Evolutionary conservation across 2,113 vertebrate species (phyloP).

Genomic region (Seriola aureovittata): DNA sequence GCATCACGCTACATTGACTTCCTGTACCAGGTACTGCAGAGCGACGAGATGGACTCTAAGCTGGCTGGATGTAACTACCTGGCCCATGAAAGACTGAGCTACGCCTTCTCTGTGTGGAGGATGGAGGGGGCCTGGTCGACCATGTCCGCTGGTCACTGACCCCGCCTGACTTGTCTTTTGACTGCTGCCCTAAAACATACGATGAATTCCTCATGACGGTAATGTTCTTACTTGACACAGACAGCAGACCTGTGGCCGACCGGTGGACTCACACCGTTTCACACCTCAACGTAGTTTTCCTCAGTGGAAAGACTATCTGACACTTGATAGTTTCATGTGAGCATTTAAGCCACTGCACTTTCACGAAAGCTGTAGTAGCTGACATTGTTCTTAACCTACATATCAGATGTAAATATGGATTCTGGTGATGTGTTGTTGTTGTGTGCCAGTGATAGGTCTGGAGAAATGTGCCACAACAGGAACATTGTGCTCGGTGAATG

Average conservation of each 20-base stretch:
- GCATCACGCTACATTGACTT: conserved; percentile 94
- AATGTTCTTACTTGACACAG: conserved; percentile 7
- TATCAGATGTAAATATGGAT: conserved; percentile 19
- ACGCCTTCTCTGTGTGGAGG: conserved; percentile 94
- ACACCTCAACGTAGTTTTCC: not conserved
- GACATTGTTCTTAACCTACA: conserved; percentile 4
- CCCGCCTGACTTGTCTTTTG: not conserved
- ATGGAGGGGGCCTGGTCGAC: conserved; percentile 94
- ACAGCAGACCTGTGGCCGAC: not conserved
- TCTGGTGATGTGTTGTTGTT: conserved; percentile 5
- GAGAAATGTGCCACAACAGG: not conserved
- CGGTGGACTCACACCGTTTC: not conserved
- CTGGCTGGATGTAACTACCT: conserved; percentile 89
- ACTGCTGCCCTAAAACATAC: not conserved
- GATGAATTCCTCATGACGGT: not conserved
- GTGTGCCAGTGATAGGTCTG: not conserved
- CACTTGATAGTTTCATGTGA: not conserved
- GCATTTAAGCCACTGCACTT: conserved; percentile 2
- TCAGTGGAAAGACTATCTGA: conserved; percentile 1
- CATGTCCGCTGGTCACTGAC: conserved; percentile 90
- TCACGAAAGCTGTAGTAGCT: not conserved
- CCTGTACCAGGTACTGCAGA: conserved; percentile 93
- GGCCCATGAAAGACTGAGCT: conserved; percentile 92
- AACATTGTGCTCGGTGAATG: conserved; percentile 6
- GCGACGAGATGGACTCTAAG: conserved; percentile 90